Evolutionary conservation across 2,888 invertebrate species (phyloP).

Genomic region (Drosophila picticornis): DNA sequence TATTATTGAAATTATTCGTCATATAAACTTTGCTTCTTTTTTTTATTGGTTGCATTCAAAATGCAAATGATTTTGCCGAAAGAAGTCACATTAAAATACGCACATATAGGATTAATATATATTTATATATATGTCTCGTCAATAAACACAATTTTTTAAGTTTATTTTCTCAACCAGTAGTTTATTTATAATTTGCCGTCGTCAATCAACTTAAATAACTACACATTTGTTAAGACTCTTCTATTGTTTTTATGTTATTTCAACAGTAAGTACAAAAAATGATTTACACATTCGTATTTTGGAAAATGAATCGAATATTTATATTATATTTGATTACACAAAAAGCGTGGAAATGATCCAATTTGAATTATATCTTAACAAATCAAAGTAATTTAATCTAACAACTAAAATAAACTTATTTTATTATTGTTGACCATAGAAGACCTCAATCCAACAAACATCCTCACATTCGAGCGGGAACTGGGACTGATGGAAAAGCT

Average conservation of each 20-base stretch:
- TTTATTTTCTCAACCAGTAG: neutral
- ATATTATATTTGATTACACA: neutral
- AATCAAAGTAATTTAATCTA: neutral
- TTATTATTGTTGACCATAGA: neutral
- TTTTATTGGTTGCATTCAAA: neutral
- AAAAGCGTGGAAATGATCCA: neutral
- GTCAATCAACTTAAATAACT: neutral
- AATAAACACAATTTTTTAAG: neutral
- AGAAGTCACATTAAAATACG: neutral
- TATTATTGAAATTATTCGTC: conserved; percentile 71
- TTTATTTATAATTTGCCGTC: neutral
- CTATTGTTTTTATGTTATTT: neutral
- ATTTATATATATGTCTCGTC: neutral
- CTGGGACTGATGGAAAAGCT: no score
- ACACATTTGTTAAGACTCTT: neutral
- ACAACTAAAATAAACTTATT: neutral
- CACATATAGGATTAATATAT: neutral
- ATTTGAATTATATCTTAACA: neutral
- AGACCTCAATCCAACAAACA: no score
- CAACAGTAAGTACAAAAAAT: neutral
- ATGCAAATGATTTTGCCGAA: neutral
- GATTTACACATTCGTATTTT: neutral
- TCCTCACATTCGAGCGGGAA: no score
- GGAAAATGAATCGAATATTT: neutral
- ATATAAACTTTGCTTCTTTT: neutral